Percentiles rank a stretch among this genome's conserved stretches.
phyloP scores from a whole-genome alignment of 1,140 invertebrate genomes.

The Andrena cerasifolii region DNA sequence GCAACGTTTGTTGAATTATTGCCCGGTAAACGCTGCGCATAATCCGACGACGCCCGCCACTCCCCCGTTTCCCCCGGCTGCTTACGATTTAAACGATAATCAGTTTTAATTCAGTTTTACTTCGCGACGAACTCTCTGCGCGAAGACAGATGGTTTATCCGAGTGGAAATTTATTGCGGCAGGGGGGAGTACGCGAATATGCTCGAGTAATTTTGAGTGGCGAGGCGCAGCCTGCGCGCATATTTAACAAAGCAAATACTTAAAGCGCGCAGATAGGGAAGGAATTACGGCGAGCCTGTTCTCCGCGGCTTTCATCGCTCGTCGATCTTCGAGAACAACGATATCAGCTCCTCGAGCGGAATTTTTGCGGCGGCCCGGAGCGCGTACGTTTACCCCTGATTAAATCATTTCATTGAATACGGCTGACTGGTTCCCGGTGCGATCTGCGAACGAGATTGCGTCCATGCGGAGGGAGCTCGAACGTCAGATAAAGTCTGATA shows the following conservation, averaged over 20 bases:
- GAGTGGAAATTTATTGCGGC: no score
- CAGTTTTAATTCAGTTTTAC: not conserved
- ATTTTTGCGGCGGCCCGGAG: not conserved
- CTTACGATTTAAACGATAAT: conserved; percentile 9
- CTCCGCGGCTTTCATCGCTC: not conserved
- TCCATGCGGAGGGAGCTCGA: not conserved
- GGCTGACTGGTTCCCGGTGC: conserved; percentile 43
- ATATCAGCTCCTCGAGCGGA: not conserved
- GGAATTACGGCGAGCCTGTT: conserved; percentile 1
- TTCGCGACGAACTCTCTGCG: not conserved
- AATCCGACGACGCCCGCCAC: conserved; percentile 66
- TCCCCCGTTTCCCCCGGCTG: conserved; percentile 19
- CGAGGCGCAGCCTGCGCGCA: conserved; percentile 25
- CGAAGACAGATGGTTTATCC: no score
- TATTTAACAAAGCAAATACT: conserved; percentile 69
- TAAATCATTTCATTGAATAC: conserved; percentile 58
- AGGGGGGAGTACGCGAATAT: no score
- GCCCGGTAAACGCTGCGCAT: conserved; percentile 37
- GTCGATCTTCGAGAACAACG: not conserved
- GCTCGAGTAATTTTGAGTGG: not conserved
- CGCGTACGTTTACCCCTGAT: conserved; percentile 51
- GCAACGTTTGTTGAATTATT: conserved; percentile 49
- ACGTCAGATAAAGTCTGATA: conserved; percentile 65
- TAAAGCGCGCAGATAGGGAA: conserved; percentile 65
- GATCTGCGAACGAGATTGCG: conserved; percentile 50